Conservation (phyloP, 2,888 invertebrate species). For the Torymus texanus region DNA sequence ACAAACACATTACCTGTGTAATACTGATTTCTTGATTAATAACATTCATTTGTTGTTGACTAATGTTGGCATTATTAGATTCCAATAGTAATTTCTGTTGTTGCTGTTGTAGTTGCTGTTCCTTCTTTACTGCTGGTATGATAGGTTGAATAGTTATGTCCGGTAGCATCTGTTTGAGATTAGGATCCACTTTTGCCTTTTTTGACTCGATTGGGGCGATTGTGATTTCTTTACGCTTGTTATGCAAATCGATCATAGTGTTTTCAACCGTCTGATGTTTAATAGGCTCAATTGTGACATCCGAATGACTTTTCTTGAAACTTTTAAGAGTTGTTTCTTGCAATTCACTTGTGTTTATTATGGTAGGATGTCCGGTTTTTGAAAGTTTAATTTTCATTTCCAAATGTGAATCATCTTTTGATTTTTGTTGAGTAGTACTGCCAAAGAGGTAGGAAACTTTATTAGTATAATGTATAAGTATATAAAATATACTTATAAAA, state of each 20-base stretch:
- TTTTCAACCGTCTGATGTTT: conserved; percentile 61
- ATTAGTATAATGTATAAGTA: too few species aligned
- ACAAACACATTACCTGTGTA: conserved; percentile 64
- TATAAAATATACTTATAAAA: background rate
- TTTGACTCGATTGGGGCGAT: conserved; percentile 70
- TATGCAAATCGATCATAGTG: conserved; percentile 52
- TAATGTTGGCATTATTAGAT: conserved; percentile 63
- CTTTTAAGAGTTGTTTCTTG: conserved; percentile 61
- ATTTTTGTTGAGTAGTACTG: conserved; percentile 30
- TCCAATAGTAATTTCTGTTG: conserved; percentile 62
- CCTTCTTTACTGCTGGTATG: conserved; percentile 59
- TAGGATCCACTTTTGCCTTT: conserved; percentile 69
- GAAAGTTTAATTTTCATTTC: conserved; percentile 72
- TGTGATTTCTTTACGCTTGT: conserved; percentile 70
- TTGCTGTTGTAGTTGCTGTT: conserved; percentile 45
- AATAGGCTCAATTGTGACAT: conserved; percentile 68
- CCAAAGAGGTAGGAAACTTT: conserved; percentile 13
- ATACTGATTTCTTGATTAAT: conserved; percentile 72
- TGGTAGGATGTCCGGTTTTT: conserved; percentile 71
- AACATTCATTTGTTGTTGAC: conserved; percentile 69
- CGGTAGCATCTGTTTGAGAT: conserved; percentile 69
- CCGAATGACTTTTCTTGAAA: conserved; percentile 64
- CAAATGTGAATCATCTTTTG: conserved; percentile 64
- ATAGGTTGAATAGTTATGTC: conserved; percentile 72
- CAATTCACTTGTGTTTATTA: conserved; percentile 65